phyloP scores from a whole-genome alignment of 2,113 vertebrate genomes.

The Octodon degus region DNA sequence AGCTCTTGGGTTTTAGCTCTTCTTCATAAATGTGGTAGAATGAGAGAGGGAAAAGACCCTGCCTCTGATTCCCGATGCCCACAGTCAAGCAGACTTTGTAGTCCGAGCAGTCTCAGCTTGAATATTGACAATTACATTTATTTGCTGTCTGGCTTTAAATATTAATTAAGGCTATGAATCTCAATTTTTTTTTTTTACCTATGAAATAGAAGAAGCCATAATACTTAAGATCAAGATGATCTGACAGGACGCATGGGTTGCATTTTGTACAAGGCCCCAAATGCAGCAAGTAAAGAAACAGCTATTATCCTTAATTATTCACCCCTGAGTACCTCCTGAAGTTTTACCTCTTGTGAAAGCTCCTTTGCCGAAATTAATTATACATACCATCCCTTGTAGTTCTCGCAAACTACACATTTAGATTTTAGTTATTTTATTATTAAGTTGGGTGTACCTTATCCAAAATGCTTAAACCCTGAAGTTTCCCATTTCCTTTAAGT shows the following conservation, averaged over 20 bases:
- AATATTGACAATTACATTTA: conserved; percentile 3
- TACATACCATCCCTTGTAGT: neutral
- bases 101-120: neutral
- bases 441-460: neutral
- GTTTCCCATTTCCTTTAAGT: neutral
- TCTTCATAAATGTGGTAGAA: neutral
- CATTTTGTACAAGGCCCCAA: neutral
- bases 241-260: neutral
- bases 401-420: neutral
- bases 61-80: neutral
- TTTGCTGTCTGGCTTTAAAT: neutral
- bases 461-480: neutral
- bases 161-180: neutral
- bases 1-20: neutral
- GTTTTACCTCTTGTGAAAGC: neutral
- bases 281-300: neutral
- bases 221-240: neutral
- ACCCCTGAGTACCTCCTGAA: neutral
- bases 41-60: neutral
- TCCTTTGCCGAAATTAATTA: conserved; percentile 10
- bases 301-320: conserved; percentile 3
- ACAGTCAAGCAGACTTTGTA: neutral
- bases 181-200: neutral
- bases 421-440: neutral
- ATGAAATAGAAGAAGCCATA: neutral